phyloP scores from a whole-genome alignment of 2,113 vertebrate species.

The Sceloporus undulatus region DNA sequence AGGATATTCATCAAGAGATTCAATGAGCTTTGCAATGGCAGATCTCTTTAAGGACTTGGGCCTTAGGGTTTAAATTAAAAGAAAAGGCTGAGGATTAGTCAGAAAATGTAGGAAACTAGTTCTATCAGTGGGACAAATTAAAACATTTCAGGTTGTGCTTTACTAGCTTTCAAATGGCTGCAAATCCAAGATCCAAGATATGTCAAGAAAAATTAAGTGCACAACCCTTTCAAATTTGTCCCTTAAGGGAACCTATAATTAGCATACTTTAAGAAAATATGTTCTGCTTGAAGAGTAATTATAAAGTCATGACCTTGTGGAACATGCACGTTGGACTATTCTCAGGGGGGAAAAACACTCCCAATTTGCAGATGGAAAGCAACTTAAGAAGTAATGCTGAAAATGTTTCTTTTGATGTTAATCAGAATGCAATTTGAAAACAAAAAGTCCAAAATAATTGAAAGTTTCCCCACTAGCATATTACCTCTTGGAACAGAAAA shows the following conservation, averaged over 20 bases:
- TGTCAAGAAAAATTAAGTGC: conserved; percentile 13
- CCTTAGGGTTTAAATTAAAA: neutral
- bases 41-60: neutral
- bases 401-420: conserved; percentile 26
- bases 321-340: neutral
- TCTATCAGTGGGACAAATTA: neutral
- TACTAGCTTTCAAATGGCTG: conserved; percentile 20
- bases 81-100: neutral
- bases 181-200: conserved; percentile 30
- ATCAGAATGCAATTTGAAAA: conserved; percentile 22
- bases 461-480: conserved; percentile 15
- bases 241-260: conserved; percentile 30
- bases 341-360: neutral
- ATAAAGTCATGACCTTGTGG: conserved; percentile 24
- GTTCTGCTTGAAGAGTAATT: conserved; percentile 32
- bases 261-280: conserved; percentile 41
- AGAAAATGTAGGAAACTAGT: neutral
- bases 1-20: neutral
- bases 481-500: conserved; percentile 2
- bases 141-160: conserved; percentile 8
- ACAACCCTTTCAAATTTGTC: conserved; percentile 7
- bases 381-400: conserved; percentile 10
- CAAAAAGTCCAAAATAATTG: conserved; percentile 20
- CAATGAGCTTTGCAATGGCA: conserved; percentile 12
- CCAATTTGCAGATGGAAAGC: conserved; percentile 13